Evolutionary conservation across 2,888 invertebrate genomes (phyloP), one percentile per base, ranked within the genome.

Genomic region (Caenorhabditis sp.): DNA sequence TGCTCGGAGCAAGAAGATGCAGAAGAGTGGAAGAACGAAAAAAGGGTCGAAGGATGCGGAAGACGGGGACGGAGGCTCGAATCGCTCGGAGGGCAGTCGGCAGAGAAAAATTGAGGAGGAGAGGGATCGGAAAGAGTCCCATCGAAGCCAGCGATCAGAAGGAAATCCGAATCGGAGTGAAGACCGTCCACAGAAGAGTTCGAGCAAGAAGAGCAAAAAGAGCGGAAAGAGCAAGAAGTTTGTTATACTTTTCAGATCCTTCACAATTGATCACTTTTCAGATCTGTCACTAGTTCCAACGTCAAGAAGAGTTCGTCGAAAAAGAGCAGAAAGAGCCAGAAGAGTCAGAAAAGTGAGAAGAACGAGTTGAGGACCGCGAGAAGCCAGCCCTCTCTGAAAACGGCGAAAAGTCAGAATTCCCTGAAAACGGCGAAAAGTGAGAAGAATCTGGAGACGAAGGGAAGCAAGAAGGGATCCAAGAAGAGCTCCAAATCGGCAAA

Each of bases 131-230:
- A n/a, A 50, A 27, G 15, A 13, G 11, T 20, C 43, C 43, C 3
- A 20, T 20, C 43, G 37, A 13, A 37, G 13, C 6, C 9, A 37
- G 37, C 37, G 37, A 11, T 37, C 37, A 5, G 37, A 3, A 20
- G 41, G 15, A 6, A 46, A 46, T 26, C 4, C 9, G 46, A 46
- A 46, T n/a, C 46, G 46, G 2, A 46, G 46, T 26, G 46, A 46
- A 9, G 46, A 26, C 11, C 46, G 26, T 11, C 24, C 24, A 17
- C 30, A n/a, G 17, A 52, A 32, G 32, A 17, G 32, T 3, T 2
- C 30, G 48, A 46, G 48, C 43, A 48, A 46, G 48, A 39, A 41
- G 48, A 46, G 48, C 30, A 35, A 46, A 48, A 39, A 41, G 43
- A 43, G 45, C n/a, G 17, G 17, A 13, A 45, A 58, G 58, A 58